Evolutionary conservation across 2,888 invertebrate genomes (phyloP).

Genomic region (Hirtodrosophila alboralis): DNA sequence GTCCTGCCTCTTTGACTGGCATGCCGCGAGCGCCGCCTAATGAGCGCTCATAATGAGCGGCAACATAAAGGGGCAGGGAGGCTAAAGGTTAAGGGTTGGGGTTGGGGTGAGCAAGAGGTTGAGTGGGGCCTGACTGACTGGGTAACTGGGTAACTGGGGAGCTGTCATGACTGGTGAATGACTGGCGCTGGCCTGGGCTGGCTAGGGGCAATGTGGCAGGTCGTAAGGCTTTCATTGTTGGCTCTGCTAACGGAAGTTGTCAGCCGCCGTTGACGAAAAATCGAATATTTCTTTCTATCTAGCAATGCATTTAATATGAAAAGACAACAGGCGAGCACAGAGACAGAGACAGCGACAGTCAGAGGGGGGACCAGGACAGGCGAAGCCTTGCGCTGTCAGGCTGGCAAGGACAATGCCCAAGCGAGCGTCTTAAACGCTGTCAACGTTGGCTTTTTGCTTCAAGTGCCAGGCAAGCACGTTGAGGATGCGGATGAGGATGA

Average conservation of each 20-base stretch:
- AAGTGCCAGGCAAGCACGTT: constrained; percentile 59
- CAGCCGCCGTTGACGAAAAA: constrained; percentile 63
- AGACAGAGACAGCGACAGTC: constrained; percentile 13
- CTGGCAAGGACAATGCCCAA: constrained; percentile 77
- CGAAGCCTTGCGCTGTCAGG: constrained; percentile 65
- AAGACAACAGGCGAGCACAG: constrained; percentile 74
- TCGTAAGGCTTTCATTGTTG: constrained; percentile 41
- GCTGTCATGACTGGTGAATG: constrained; percentile 57
- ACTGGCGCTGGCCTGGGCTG: constrained; percentile 40
- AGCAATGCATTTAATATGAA: constrained; percentile 78
- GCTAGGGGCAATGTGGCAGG: constrained; percentile 23
- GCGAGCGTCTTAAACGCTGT: constrained; percentile 76
- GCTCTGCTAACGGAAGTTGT: constrained; percentile 69
- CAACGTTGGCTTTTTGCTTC: constrained; percentile 79
- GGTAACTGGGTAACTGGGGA: constrained; percentile 26
- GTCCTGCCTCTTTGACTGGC: constrained; percentile 62
- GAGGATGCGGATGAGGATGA: constrained; percentile 23
- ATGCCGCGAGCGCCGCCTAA: constrained; percentile 75
- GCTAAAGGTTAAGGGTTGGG: constrained; percentile 35
- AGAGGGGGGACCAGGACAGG: constrained; percentile 21
- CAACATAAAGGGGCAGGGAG: constrained; percentile 39
- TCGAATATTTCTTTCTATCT: constrained; percentile 60
- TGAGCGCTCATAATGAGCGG: constrained; percentile 78
- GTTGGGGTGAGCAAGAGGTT: constrained; percentile 6
- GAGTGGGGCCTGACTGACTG: neutral